Evolutionary conservation across 2,113 vertebrate genomes (phyloP).

Genomic region (human (Homo sapiens)): DNA sequence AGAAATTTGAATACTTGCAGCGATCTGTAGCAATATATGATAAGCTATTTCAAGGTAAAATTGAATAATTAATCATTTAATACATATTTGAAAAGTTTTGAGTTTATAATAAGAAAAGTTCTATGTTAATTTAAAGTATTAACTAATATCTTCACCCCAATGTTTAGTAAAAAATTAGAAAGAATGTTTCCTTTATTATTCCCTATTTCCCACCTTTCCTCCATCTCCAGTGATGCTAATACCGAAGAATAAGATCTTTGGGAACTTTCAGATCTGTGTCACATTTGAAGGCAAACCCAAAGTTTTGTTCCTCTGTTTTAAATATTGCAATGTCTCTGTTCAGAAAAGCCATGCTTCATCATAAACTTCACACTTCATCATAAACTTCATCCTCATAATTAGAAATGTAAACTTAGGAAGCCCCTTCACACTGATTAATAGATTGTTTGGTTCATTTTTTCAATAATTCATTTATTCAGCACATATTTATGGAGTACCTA

Average conservation of each 20-base stretch:
- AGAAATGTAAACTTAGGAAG: conserved; percentile 11
- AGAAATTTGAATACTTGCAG: conserved; percentile 44
- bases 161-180: conserved; percentile 55
- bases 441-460: background rate
- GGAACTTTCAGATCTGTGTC: background rate
- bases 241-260: background rate
- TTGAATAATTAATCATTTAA: conserved; percentile 75
- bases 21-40: conserved; percentile 30
- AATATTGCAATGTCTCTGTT: background rate
- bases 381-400: background rate
- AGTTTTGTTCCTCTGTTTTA: background rate
- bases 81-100: conserved; percentile 56
- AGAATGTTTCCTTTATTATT: conserved; percentile 17
- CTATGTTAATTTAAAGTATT: conserved; percentile 58
- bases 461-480: background rate
- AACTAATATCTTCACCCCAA: conserved; percentile 39
- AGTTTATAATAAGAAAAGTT: conserved; percentile 68
- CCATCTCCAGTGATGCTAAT: background rate
- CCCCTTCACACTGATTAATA: background rate
- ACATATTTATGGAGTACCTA: background rate
- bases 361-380: background rate
- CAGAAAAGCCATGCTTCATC: background rate
- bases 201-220: background rate
- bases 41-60: conserved; percentile 66
- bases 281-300: background rate